Conservation (phyloP, 2,113 vertebrate species). For the Entelurus aequoreus region DNA sequence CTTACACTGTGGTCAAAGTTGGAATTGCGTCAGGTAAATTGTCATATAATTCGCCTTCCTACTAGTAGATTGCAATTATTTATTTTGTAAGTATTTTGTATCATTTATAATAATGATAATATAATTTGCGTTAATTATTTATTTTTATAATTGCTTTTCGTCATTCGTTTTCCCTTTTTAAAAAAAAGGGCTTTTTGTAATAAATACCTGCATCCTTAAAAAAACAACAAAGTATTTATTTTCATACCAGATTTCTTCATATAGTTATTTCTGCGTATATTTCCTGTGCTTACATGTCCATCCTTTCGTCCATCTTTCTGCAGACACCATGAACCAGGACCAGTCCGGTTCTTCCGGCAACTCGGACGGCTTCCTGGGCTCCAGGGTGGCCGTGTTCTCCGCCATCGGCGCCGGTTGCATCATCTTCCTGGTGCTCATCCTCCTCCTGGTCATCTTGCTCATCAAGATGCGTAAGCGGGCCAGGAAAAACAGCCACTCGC, state of each 20-base stretch:
- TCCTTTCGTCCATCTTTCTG: neutral
- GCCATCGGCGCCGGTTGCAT: constrained; percentile 87
- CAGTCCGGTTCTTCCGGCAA: constrained; percentile 54
- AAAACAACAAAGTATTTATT: no score
- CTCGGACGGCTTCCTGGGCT: constrained; percentile 80
- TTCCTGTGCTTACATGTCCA: neutral
- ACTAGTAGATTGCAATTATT: no score
- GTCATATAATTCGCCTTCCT: no score
- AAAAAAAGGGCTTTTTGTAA: no score
- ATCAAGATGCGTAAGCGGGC: constrained; percentile 94
- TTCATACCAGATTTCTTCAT: no score
- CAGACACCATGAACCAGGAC: constrained; percentile 83
- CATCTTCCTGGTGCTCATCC: constrained; percentile 95
- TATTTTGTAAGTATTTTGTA: no score
- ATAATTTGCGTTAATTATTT: no score
- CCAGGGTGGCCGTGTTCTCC: constrained; percentile 85
- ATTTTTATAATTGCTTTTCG: neutral
- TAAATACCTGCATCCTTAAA: no score
- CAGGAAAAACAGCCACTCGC: constrained; percentile 82
- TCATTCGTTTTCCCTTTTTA: neutral
- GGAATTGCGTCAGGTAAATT: no score
- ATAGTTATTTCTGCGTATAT: no score
- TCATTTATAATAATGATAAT: no score
- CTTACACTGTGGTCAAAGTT: no score
- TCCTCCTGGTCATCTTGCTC: constrained; percentile 89